Base-by-base conservation (phyloP, 2,888 invertebrate species). In the Isoperla grammatica region DNA sequence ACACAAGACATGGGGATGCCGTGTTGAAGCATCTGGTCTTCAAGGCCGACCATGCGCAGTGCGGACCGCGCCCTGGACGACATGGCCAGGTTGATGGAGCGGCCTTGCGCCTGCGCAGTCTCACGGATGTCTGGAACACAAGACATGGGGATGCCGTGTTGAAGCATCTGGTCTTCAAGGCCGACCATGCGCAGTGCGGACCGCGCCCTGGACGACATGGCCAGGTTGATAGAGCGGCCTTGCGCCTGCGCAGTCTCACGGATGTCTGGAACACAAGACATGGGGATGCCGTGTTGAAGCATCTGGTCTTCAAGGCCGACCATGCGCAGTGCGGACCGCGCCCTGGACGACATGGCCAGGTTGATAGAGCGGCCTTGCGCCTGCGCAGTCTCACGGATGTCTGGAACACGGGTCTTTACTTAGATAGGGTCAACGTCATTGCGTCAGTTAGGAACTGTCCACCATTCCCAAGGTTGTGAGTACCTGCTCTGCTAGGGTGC, bases 171-270 rank as follows among this genome's bases (percentile, higher is more conserved):
- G 4, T 80, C 77, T 71, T 95, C 95, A 39, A 98, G 75, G 0
- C 90, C 93, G 0, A 96, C 86, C 29, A 80, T 81, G 50, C 82
- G 82, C 22, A 99, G 76, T 0, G 96, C 95, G 48, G 83, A 82
- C 50, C 92, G 80, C 0, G 95, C 98, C 15, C 98, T 81, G 58
- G 83, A 80, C 0, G 97, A 97, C 57, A 99, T 73, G 0, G 97
- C 92, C 67, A 99, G 78, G 75, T 99, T 97, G 67, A 99, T 98
- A 57, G 95, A 95, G 57, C 93, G 82, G 0, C 98, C 98, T 55
- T 83, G 79, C 0, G 83, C 84, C 65, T 83, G 79, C 62, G 87
- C 85, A 61, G 82, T 79, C 48, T 77, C 79, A 59, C 95, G 80
- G 60, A 94, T 88, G 75, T 96, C 95, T 94, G 69, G 5, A 11